These are phyloP conservation scores for Gobionotothen gibberifrons DNA, from an alignment of 2,797 vertebrate species.

Conservation along the genomic window DNA sequence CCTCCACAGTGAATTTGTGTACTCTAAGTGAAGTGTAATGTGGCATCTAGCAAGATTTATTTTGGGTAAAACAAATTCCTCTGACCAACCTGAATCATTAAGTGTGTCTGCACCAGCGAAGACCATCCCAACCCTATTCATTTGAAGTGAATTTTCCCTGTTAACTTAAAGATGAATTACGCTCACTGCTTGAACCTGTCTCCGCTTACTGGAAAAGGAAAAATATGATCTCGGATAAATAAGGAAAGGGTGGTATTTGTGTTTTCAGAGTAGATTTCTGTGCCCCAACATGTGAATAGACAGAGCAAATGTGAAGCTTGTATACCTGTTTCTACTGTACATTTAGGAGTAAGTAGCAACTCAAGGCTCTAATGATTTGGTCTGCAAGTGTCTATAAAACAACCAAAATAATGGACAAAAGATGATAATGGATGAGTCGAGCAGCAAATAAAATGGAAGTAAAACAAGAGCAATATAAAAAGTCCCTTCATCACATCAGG, in stretches of 20 bases:
- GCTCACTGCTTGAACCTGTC: not conserved
- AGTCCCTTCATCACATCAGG: not conserved
- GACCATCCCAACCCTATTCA: not conserved
- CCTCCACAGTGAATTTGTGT: not conserved
- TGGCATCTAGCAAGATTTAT: not conserved
- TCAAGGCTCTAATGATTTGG: not conserved
- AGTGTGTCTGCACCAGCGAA: not conserved
- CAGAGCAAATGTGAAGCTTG: not conserved
- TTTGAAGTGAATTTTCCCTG: slow-evolving; percentile 8
- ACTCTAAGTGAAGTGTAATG: not conserved
- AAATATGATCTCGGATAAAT: not conserved
- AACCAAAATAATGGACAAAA: not conserved
- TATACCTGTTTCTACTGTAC: not conserved
- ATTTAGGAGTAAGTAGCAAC: not conserved
- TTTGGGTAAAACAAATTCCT: not conserved
- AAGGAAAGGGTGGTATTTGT: not conserved
- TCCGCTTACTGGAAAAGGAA: not conserved
- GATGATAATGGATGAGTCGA: slow-evolving; percentile 7
- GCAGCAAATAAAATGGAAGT: not conserved
- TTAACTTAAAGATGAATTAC: slow-evolving; percentile 27
- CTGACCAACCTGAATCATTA: not conserved
- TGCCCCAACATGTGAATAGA: not conserved
- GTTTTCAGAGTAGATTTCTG: not conserved
- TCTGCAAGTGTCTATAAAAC: not conserved
- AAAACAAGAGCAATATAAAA: not conserved